Conservation (phyloP, 2,888 invertebrate species). For the Aphodius sticticus region DNA sequence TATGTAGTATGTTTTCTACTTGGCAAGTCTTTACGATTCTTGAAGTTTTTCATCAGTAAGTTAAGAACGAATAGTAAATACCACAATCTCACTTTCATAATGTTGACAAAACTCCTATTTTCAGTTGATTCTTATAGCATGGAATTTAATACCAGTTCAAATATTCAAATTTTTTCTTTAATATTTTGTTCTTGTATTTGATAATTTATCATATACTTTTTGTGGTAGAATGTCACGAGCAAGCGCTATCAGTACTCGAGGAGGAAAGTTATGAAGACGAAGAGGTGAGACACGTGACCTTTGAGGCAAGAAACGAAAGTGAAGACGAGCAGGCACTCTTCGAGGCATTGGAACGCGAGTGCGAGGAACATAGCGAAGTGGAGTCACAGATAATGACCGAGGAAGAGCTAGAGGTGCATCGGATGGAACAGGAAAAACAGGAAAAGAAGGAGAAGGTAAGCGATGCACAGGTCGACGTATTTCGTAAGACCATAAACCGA, state of each 20-base stretch:
- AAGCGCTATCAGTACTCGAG: conserved; percentile 36
- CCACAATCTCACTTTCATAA: too few species aligned
- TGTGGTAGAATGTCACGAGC: conserved; percentile 44
- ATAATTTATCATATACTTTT: neutral
- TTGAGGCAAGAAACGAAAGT: conserved; percentile 28
- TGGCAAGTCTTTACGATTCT: too few species aligned
- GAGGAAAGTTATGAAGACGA: conserved; percentile 31
- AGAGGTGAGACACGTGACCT: conserved; percentile 22
- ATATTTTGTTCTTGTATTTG: conserved; percentile 4
- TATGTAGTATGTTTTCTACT: too few species aligned
- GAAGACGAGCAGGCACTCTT: conserved; percentile 32
- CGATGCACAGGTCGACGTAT: neutral
- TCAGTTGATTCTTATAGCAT: neutral
- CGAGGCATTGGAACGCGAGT: conserved; percentile 42
- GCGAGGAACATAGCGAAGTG: conserved; percentile 30
- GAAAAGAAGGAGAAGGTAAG: conserved; percentile 55
- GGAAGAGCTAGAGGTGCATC: conserved; percentile 48
- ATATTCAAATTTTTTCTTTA: neutral
- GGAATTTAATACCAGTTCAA: too few species aligned
- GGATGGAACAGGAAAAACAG: conserved; percentile 45
- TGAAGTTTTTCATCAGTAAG: too few species aligned
- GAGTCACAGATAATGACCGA: conserved; percentile 38
- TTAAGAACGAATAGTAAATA: too few species aligned
- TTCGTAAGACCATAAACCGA: conserved; percentile 7
- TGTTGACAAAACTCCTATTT: neutral